Percentiles rank a stretch among this genome's conserved stretches.
Evolutionary conservation across 2,888 invertebrate genomes (phyloP).

Genomic region (Lasioglossum villosulum): DNA sequence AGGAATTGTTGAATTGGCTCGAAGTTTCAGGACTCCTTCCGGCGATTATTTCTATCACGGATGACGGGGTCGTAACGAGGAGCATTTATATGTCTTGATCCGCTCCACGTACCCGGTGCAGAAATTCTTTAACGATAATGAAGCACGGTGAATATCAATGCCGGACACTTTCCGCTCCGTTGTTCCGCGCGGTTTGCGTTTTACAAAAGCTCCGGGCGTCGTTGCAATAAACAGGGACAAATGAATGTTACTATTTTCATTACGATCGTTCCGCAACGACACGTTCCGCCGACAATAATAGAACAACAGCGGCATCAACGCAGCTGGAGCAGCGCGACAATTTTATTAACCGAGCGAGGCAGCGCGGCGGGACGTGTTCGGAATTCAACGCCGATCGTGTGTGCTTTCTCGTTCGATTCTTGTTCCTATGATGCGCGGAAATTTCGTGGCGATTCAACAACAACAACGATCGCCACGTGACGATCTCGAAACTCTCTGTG

Average conservation of each 20-base stretch:
- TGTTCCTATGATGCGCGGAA: background rate
- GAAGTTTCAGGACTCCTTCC: background rate
- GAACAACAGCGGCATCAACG: slow-evolving; percentile 2
- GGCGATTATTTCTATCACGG: background rate
- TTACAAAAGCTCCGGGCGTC: background rate
- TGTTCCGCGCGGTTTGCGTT: background rate
- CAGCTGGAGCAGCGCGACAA: background rate
- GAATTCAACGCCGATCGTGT: background rate
- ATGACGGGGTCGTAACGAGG: background rate
- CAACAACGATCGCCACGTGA: background rate
- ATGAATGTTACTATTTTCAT: slow-evolving; percentile 30
- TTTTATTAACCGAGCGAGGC: slow-evolving; percentile 33
- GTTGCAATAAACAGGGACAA: background rate
- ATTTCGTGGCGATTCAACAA: slow-evolving; percentile 8
- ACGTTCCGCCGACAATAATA: slow-evolving; percentile 34
- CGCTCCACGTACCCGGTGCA: background rate
- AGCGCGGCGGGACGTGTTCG: background rate
- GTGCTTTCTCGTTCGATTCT: background rate
- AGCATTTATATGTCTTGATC: background rate
- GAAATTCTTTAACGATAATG: slow-evolving; percentile 11
- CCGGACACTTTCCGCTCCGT: background rate
- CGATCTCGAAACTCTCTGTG: slow-evolving; percentile 14
- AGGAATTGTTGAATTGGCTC: background rate
- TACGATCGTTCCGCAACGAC: slow-evolving; percentile 2
- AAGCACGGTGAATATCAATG: background rate